Conservation (phyloP, 2,888 invertebrate species). For the Tanytarsus gracilentus region DNA sequence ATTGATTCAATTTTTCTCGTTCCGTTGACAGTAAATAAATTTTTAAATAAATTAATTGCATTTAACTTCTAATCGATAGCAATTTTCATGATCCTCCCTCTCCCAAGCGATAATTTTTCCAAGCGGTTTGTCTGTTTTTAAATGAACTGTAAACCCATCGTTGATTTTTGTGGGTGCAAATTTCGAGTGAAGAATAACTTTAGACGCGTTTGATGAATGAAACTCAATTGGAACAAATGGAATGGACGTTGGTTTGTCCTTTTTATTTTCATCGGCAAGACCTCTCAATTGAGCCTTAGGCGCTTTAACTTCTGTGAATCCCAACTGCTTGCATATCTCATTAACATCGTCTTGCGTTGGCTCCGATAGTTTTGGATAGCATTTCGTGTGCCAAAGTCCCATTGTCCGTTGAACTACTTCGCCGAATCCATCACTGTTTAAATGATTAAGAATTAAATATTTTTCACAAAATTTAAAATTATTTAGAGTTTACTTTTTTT, state of each 20-base stretch:
- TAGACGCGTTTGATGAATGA: constrained; percentile 34
- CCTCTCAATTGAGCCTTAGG: background rate
- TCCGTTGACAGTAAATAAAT: no score
- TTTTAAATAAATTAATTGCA: constrained; percentile 57
- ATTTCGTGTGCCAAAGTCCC: constrained; percentile 65
- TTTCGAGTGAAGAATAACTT: constrained; percentile 39
- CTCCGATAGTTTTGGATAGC: constrained; percentile 49
- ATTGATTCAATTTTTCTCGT: no score
- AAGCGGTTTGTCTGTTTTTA: constrained; percentile 41
- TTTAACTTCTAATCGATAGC: constrained; percentile 39
- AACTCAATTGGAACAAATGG: constrained; percentile 31
- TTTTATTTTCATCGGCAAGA: constrained; percentile 36
- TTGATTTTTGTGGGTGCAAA: constrained; percentile 40
- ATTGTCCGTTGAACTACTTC: constrained; percentile 56
- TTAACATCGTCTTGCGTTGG: constrained; percentile 48
- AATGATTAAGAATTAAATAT: background rate
- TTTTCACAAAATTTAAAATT: constrained; percentile 18
- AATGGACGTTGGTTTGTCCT: constrained; percentile 17
- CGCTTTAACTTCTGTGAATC: constrained; percentile 46
- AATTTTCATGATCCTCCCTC: constrained; percentile 38
- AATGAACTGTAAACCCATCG: constrained; percentile 37
- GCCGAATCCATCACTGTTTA: constrained; percentile 49
- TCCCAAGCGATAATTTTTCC: constrained; percentile 41
- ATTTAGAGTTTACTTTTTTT: constrained; percentile 36
- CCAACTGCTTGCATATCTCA: constrained; percentile 53